Conservation (phyloP, 1,140 invertebrate genomes). For the Danaus melanippus region DNA sequence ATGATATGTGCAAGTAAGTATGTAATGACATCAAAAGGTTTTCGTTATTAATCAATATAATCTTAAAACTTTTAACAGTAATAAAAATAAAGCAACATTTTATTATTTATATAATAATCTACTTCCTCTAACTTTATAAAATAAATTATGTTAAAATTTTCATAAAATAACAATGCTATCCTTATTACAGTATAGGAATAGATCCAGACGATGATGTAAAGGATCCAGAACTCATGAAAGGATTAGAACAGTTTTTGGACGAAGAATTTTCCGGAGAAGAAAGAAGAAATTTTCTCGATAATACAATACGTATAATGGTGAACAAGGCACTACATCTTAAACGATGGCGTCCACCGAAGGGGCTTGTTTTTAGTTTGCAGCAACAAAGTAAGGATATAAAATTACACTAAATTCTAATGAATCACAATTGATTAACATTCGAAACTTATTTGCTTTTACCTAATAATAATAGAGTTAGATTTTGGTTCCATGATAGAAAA, state of each 20-base stretch:
- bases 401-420: too few relatives aligned
- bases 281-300: conserved; percentile 76
- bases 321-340: conserved; percentile 79
- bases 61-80: too few relatives aligned
- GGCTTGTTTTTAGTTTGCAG: conserved; percentile 83
- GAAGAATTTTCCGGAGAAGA: conserved; percentile 76
- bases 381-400: conserved; percentile 78
- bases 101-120: too few relatives aligned
- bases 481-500: too few relatives aligned
- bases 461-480: too few relatives aligned
- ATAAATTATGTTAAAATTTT: conserved; percentile 1
- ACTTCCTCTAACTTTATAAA: neutral
- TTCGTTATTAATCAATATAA: conserved; percentile 8
- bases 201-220: conserved; percentile 82
- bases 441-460: too few relatives aligned
- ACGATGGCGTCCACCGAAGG: conserved; percentile 77
- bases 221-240: conserved; percentile 76
- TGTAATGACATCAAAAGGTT: neutral
- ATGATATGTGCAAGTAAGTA: conserved; percentile 84
- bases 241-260: conserved; percentile 77
- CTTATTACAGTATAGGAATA: conserved; percentile 78
- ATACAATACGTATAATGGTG: conserved; percentile 80
- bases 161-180: neutral
- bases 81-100: too few relatives aligned
- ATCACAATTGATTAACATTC: too few relatives aligned